Percentiles rank a stretch among this genome's conserved stretches.
Conservation (phyloP, 2,797 vertebrate species). For the Propithecus perrieri region DNA sequence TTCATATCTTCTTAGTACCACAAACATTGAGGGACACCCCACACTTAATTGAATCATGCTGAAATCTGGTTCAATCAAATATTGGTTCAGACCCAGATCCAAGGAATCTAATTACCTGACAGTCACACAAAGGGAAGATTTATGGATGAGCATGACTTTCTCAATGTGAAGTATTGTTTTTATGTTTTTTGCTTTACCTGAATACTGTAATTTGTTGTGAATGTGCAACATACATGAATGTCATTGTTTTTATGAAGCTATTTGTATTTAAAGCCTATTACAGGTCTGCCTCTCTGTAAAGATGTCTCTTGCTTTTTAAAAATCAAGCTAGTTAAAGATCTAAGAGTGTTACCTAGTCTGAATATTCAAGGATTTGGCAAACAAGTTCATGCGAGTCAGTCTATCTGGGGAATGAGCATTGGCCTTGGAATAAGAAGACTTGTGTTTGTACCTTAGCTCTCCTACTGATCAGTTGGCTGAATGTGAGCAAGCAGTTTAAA, state of each 20-base stretch:
- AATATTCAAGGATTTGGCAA: background rate
- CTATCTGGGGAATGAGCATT: background rate
- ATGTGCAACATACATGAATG: background rate
- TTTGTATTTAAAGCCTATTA: background rate
- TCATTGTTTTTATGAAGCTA: constrained; percentile 2
- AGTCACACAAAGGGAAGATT: background rate
- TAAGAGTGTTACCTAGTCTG: background rate
- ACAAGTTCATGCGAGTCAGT: background rate
- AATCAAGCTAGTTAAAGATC: background rate
- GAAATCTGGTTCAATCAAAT: constrained; percentile 33
- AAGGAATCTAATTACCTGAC: background rate
- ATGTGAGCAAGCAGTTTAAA: constrained; percentile 1
- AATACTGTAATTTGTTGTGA: background rate
- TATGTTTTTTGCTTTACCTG: background rate
- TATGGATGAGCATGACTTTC: background rate
- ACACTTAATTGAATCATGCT: background rate
- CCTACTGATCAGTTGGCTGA: background rate
- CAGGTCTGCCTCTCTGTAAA: background rate
- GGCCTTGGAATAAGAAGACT: background rate
- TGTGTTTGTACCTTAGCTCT: background rate
- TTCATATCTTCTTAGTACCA: background rate
- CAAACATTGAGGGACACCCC: background rate
- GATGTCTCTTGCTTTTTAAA: background rate
- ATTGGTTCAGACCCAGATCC: background rate
- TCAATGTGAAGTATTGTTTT: background rate